Evolutionary conservation across 1,140 invertebrate species (phyloP).

Genomic region (Protaetia brevitarsis): DNA sequence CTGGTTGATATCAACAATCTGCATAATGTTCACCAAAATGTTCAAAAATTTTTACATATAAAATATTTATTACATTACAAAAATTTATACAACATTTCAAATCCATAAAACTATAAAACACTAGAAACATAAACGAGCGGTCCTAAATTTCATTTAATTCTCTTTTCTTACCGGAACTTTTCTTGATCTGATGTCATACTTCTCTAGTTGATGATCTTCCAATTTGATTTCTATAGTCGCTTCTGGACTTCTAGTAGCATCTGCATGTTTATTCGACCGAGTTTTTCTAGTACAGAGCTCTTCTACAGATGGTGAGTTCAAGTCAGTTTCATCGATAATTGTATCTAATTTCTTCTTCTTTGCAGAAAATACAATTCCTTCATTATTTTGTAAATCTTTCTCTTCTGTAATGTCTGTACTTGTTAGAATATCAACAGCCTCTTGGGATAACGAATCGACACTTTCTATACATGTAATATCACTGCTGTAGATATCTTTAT

Average conservation of each 20-base stretch:
- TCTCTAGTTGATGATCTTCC: neutral
- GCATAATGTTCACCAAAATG: no score
- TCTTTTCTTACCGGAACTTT: neutral
- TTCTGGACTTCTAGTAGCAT: neutral
- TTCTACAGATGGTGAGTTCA: neutral
- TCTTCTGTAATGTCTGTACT: neutral
- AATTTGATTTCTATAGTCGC: neutral
- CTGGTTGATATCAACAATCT: no score
- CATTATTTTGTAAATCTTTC: neutral
- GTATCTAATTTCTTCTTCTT: neutral
- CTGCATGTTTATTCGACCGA: neutral
- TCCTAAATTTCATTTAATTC: constrained; percentile 6
- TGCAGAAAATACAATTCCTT: neutral
- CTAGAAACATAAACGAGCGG: neutral
- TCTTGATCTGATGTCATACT: constrained; percentile 12
- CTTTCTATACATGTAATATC: constrained; percentile 1
- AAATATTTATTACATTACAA: neutral
- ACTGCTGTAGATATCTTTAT: neutral
- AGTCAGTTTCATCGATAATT: neutral
- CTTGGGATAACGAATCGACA: neutral
- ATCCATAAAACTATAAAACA: neutral
- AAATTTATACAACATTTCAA: neutral
- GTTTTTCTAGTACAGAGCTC: neutral
- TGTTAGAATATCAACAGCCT: neutral
- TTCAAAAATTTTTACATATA: no score